Conservation (phyloP, 2,888 invertebrate species). For the Coenonympha arcania region DNA sequence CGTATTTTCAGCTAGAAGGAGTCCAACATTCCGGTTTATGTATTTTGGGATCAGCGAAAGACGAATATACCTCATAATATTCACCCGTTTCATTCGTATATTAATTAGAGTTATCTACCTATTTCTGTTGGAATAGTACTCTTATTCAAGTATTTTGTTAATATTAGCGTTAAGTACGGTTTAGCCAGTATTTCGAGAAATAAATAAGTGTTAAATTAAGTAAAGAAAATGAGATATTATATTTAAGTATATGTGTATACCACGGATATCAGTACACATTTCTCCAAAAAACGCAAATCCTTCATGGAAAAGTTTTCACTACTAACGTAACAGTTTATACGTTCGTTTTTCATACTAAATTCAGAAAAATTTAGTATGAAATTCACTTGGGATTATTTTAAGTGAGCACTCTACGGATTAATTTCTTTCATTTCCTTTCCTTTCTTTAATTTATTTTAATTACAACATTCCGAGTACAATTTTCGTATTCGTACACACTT, state of each 20-base stretch:
- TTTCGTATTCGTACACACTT: conserved; percentile 20
- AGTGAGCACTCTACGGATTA: no score
- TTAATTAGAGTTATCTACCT: not conserved
- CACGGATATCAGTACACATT: not conserved
- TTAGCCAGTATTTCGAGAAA: conserved; percentile 32
- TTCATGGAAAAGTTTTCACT: no score
- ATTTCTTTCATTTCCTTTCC: no score
- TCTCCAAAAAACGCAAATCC: not conserved
- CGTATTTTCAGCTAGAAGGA: conserved; percentile 14
- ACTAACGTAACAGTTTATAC: no score
- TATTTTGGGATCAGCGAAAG: conserved; percentile 19
- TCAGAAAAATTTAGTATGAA: no score
- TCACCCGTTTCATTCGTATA: not conserved
- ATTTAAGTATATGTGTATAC: no score
- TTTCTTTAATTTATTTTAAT: no score
- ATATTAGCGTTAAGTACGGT: not conserved
- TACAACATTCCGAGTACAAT: no score
- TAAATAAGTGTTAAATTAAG: conserved; percentile 5
- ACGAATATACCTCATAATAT: not conserved
- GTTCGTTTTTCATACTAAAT: no score
- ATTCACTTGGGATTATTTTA: no score
- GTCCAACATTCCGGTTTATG: conserved; percentile 14
- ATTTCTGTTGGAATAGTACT: not conserved
- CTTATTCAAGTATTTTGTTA: no score
- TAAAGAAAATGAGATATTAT: not conserved